Percentiles rank a stretch among this genome's conserved stretches.
phyloP scores from a whole-genome alignment of 2,888 invertebrate species.

The Dryocosmus kuriphilus region DNA sequence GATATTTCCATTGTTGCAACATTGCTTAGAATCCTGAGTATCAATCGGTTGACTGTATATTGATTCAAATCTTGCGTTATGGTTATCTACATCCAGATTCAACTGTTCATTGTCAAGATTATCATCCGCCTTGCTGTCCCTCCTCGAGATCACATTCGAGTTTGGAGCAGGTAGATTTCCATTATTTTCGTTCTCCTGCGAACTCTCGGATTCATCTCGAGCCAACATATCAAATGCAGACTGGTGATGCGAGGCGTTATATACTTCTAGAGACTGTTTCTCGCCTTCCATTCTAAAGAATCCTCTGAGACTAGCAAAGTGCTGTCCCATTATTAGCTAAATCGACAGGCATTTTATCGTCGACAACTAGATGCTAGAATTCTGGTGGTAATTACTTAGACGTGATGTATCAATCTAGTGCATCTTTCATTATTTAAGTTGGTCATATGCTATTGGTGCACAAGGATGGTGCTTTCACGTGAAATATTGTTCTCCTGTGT shows the following conservation, averaged over 20 bases:
- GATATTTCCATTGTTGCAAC: conserved; percentile 73
- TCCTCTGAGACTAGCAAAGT: conserved; percentile 76
- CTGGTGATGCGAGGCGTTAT: conserved; percentile 60
- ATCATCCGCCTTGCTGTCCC: conserved; percentile 67
- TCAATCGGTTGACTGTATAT: conserved; percentile 75
- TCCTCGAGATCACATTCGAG: conserved; percentile 63
- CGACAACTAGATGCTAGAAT: conserved; percentile 43
- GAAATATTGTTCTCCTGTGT: neutral
- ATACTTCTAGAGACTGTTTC: conserved; percentile 65
- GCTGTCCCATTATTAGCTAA: conserved; percentile 76
- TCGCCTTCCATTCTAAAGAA: conserved; percentile 75
- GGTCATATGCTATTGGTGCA: neutral
- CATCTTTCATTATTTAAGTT: neutral
- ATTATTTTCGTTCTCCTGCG: conserved; percentile 67
- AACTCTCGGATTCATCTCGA: conserved; percentile 62
- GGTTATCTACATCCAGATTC: conserved; percentile 72
- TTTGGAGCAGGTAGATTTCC: conserved; percentile 67
- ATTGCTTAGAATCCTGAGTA: conserved; percentile 68
- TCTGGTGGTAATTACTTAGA: conserved; percentile 41
- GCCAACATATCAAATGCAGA: conserved; percentile 64
- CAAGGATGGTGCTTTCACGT: conserved; percentile 18
- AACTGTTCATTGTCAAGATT: conserved; percentile 70
- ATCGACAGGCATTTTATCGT: conserved; percentile 71
- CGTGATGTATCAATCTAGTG: neutral
- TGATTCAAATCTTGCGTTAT: conserved; percentile 75